A percentile compares a stretch with the other conserved stretches of the same genome.
phyloP scores from a whole-genome alignment of 2,888 invertebrate genomes.

The Eulithis testata region DNA sequence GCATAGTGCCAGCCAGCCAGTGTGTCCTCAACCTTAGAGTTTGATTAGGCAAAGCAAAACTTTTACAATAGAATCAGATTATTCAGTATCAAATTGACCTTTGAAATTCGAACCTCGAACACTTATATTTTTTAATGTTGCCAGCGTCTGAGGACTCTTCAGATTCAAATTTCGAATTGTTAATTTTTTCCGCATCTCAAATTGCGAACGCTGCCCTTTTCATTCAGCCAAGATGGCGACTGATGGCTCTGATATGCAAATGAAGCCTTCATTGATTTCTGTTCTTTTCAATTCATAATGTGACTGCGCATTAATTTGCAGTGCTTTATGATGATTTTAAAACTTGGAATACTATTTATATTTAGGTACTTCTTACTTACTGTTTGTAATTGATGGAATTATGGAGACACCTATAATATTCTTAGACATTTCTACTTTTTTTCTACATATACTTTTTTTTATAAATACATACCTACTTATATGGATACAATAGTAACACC shows the following conservation, averaged over 20 bases:
- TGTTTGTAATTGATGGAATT: too few species aligned
- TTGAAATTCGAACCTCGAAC: constrained; percentile 19
- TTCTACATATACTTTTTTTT: too few species aligned
- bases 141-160: constrained; percentile 27
- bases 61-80: too few species aligned
- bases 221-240: constrained; percentile 41
- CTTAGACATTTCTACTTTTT: too few species aligned
- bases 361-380: too few species aligned
- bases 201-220: constrained; percentile 40
- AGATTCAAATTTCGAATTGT: constrained; percentile 43
- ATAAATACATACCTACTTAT: too few species aligned
- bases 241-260: constrained; percentile 45
- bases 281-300: constrained; percentile 37
- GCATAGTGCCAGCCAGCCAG: too few species aligned
- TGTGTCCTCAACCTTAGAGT: too few species aligned
- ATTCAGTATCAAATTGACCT: constrained; percentile 4
- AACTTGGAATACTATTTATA: not conserved
- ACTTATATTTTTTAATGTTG: constrained; percentile 9
- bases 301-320: constrained; percentile 43
- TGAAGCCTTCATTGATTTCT: constrained; percentile 40
- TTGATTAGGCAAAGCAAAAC: not conserved
- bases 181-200: constrained; percentile 43
- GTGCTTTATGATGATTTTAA: constrained; percentile 22
- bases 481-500: too few species aligned
- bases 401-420: too few species aligned